A percentile compares a stretch with the other conserved stretches of the same genome.
Conservation (phyloP, 2,888 invertebrate genomes). For the Acrocera orbiculus region DNA sequence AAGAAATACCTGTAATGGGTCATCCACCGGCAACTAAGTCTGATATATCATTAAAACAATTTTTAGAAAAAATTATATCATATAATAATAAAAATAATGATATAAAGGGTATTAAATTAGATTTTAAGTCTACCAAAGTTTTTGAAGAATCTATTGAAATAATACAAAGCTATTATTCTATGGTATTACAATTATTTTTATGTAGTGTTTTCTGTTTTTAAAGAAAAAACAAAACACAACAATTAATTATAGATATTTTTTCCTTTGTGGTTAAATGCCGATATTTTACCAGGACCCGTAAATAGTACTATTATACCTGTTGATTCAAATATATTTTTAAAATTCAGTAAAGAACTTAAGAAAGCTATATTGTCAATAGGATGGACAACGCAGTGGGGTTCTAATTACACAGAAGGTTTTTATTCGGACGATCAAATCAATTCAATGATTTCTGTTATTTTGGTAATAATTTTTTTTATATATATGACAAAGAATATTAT, state of each 20-base stretch:
- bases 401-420: conserved; percentile 34
- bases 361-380: conserved; percentile 58
- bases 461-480: conserved; percentile 22
- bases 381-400: conserved; percentile 60
- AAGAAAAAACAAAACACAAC: no score
- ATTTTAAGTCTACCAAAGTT: conserved; percentile 67
- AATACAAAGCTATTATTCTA: conserved; percentile 24
- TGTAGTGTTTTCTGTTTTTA: no score
- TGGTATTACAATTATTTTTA: conserved; percentile 22
- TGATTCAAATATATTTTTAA: conserved; percentile 44
- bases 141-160: conserved; percentile 40
- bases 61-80: conserved; percentile 42
- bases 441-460: conserved; percentile 46
- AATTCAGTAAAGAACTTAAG: conserved; percentile 38
- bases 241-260: conserved; percentile 46
- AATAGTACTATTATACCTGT: conserved; percentile 42
- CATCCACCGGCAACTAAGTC: conserved; percentile 59
- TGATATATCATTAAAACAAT: conserved; percentile 56
- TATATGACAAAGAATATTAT: background rate
- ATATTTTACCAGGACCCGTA: conserved; percentile 57
- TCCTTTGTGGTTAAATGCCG: conserved; percentile 78
- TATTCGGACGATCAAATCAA: conserved; percentile 48
- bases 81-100: conserved; percentile 31
- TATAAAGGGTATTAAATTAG: conserved; percentile 68
- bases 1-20: conserved; percentile 61